Evolutionary conservation across 2,113 vertebrate genomes (phyloP), one percentile per base, ranked within the genome.

Genomic region (Eublepharis macularius): DNA sequence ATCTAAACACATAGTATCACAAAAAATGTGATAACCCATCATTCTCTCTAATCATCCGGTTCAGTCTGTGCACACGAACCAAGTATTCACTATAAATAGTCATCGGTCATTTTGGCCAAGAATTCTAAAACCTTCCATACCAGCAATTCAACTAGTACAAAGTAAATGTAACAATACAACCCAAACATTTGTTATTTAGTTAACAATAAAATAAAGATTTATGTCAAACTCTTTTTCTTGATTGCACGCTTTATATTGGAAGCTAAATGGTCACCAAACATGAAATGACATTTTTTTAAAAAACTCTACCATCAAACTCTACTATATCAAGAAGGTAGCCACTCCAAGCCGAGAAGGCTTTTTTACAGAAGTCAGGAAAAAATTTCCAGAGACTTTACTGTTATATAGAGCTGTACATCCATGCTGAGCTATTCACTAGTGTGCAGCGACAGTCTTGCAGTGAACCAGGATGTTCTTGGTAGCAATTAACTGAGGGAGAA

Each of bases 221-320:
- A 94, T 94, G 94, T 94, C 83, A 95, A 93, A 92, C 19, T 89
- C 95, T 91, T 92, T 91, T 91, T 93, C 91, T 94, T 94, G 90
- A 96, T 97, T 97, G 96, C 97, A 97, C 96, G 96, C 96, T 95
- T 94, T 96, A 96, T 97, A 94, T 95, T 95, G 97, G 96, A 97
- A 98, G 96, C 96, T 97, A 98, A 95, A 96, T 96, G 95, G 96
- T 97, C 96, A 98, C 96, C 96, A 95, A 97, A 97, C 95, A 96
- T 95, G 87, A 96, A 96, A 94, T 95, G 97, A 88, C 93, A 94
- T 95, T 93, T 91, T 87, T 68, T n/a, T 36, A 72, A 72, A 74
- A 93, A 97, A 63, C 24, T 96, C 96, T 96, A 95, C 86, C 92
- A 96, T 96, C 96, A 96, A 95, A 95, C 86, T 97, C 96, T 97